Base-by-base conservation (phyloP, 2,888 invertebrate genomes). In the Machimus atricapillus region DNA sequence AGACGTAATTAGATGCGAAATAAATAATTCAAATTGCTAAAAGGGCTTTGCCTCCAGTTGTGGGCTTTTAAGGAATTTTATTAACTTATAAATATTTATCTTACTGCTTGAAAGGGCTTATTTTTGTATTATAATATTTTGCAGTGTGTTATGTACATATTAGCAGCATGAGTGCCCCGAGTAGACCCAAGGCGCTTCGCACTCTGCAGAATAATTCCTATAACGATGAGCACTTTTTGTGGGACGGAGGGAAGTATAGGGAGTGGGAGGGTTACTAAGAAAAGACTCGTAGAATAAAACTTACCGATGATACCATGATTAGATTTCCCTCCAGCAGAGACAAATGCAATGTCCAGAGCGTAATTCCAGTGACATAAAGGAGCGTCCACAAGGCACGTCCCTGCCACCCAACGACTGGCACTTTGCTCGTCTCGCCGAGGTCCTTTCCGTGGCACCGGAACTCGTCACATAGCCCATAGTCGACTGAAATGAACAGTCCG, bases 391-490 rank as follows among this genome's bases (percentile, higher is more conserved):
- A 91, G 6, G 94, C 93, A 89, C 94, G 93, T 37, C 92, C 92
- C 86, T 93, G 93, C 94, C 94, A 94, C 56, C 90, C 90, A 74
- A 89, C 89, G 31, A 88, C 85, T 88, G 89, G 89, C 5, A 89
- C 88, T 90, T 93, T 93, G 87, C 86, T 89, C 8, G 86, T 79
- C 27, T 88, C 88, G 31, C 89, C 90, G 58, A 93, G 90, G 88
- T 93, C 93, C 89, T 92, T 91, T 14, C 94, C 94, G 88, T 94
- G 93, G 90, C 94, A 94, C 81, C 94, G 93, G 90, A 94, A 94
- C 90, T 94, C 94, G 90, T 94, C 94, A 90, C 94, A 94, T 16
- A 94, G 91, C 6, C 94, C 94, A 90, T 94, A 94, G 91, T 94
- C 94, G 23, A 94, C 94, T 86, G 94, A 93, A 89, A 94, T 94